Percentiles rank a stretch among this genome's conserved stretches.
These are phyloP conservation scores for Myioborus miniatus DNA, from an alignment of 2,797 vertebrate genomes.

Conservation along the genomic window DNA sequence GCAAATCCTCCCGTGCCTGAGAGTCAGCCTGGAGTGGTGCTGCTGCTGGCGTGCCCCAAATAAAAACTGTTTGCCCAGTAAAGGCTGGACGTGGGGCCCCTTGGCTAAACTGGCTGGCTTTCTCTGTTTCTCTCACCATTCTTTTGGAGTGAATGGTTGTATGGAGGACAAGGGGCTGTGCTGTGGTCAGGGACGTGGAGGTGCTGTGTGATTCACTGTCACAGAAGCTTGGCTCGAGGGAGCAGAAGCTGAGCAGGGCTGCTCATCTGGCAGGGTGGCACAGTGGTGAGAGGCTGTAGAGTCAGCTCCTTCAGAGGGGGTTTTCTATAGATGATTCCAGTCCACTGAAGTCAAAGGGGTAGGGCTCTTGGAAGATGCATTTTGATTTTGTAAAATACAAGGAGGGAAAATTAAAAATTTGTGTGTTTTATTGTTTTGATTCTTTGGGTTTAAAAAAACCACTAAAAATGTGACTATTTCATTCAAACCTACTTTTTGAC, in stretches of 20 bases:
- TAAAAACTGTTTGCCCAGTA: not conserved
- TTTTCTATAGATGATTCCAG: not conserved
- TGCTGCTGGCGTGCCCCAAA: not conserved
- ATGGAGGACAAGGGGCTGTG: not conserved
- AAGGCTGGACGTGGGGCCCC: not conserved
- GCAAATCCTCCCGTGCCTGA: accelerated
- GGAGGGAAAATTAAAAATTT: not conserved
- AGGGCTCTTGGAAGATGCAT: not conserved
- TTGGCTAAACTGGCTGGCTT: not conserved
- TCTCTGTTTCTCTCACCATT: not conserved
- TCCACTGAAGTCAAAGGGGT: not conserved
- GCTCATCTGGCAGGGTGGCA: not conserved
- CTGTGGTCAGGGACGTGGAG: not conserved
- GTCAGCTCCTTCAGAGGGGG: accelerated
- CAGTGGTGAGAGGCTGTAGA: accelerated
- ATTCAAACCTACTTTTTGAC: not conserved
- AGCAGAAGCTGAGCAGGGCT: not conserved
- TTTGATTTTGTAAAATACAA: not conserved
- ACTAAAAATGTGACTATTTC: not conserved
- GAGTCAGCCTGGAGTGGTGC: not conserved
- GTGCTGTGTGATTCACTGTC: not conserved
- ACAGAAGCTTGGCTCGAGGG: accelerated
- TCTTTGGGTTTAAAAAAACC: not conserved
- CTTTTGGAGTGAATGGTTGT: accelerated
- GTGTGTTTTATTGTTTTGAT: not conserved